Evolutionary conservation across 2,113 vertebrate species (phyloP), one percentile per base, ranked within the genome.

Genomic region (Leptodactylus fuscus): DNA sequence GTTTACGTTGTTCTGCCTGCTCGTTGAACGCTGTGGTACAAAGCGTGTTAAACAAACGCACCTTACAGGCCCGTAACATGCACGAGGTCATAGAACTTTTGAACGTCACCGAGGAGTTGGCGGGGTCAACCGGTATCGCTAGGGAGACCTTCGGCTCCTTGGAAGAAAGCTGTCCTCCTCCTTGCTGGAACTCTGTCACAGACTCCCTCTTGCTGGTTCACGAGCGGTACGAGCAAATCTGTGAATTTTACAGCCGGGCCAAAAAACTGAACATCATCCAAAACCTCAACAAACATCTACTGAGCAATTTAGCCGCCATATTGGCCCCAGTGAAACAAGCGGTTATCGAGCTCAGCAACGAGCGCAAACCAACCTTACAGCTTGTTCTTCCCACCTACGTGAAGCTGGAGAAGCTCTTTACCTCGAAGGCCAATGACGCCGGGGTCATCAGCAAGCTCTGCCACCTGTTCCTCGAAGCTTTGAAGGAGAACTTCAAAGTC

Each of bases 401-500:
- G 76, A 94, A 96, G 87, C 90, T 99, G 91, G 98, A 99, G 94
- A 99, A 98, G 91, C 97, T 99, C n/a, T 99, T 98, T 92, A 99
- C 97, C 13, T 94, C 97, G 90, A 99, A 99, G 94, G 98, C 98
- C 36, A 97, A 98, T 0, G 98, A 98, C 1, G 97, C 96, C 0
- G 97, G 97, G 1, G 92, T 96, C 0, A 96, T 97, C 90, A 98
- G 97, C 93, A 99, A 98, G 88, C 96, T 99, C 76, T 99, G 97
- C 93, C 98, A 99, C 92, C 98, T 98, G 92, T 98, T 99, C 88
- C 91, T 99, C 49, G 98, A 99, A 89, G 97, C 97, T 0, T 93
- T 99, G 75, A 99, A 99, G 90, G 98, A 99, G 93, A 98, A 99
- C 91, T 99, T 99, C 91, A 98, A 98, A 89, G 97, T 99, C 74